Evolutionary conservation across 2,888 invertebrate species (phyloP), one percentile per base, ranked within the genome.

Genomic region (Calliscelio sp.): DNA sequence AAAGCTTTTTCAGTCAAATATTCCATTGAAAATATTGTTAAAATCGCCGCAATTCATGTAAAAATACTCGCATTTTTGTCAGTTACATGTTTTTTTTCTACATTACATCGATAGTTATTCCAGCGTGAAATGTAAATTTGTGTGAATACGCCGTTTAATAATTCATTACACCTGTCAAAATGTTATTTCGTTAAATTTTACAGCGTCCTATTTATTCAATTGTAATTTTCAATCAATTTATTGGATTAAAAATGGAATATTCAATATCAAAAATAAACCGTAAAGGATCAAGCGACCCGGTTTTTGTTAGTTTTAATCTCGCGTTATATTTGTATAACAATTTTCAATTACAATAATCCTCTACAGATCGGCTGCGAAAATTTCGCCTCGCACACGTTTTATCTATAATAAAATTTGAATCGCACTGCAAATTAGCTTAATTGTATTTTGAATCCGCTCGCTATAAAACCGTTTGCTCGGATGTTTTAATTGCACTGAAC

Each of bases 401-500:
- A 38, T 53, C 22, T 32, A 46, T 46, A 28, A 68, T 53, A 22
- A 68, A 53, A 53, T 24, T 53, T 7, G 41, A 44, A 55, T 32
- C 51, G n/a, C n/a, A 28, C 20, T 7, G 49, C 49, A 41, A 65
- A 65, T 66, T 70, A 55, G 18, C n/a, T 0, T 20, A 55, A 70
- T 44, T 55, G 53, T 28, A 35, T 41, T 55, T 70, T 18, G 24
- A 55, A 44, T 70, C 14, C 20, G 25, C 7, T 41, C 24, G 11
- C 18, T 53, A 28, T 57, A 71, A 71, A 71, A 71, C 14, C 14
- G 46, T 44, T 71, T 28, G 28, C n/a, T 20, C 14, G 28, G 51
- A 70, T 70, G 55, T 71, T 57, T 71, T 57, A 41, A 71, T 53
- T 68, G 38, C 68, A 68, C 0, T 18, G 53, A 53, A 53, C 51